Conservation (phyloP, 2,113 vertebrate species). For the Ciconia boyciana region DNA sequence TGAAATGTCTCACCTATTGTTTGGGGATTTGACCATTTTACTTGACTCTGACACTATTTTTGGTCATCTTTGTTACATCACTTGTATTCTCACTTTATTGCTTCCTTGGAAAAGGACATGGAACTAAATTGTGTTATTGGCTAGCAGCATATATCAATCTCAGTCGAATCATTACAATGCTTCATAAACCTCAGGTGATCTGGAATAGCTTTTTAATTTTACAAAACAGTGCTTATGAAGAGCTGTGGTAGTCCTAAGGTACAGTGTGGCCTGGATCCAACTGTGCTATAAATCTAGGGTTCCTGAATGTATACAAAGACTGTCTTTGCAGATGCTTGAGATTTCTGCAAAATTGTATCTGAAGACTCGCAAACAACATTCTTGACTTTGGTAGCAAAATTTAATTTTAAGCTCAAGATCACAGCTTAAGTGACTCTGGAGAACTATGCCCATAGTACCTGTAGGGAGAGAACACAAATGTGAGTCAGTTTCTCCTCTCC, state of each 20-base stretch:
- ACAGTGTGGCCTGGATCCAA: background rate
- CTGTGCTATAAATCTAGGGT: background rate
- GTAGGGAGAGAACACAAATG: background rate
- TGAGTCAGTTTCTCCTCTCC: background rate
- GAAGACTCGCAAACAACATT: background rate
- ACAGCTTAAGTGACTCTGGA: background rate
- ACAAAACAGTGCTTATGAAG: background rate
- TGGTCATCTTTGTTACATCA: background rate
- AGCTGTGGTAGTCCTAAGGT: background rate
- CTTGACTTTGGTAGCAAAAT: background rate
- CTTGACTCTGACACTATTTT: background rate
- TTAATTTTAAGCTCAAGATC: background rate
- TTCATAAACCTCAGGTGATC: background rate
- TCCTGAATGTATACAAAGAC: background rate
- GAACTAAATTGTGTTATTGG: background rate
- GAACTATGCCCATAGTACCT: background rate
- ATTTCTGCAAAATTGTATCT: background rate
- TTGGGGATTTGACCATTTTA: background rate
- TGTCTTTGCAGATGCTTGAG: background rate
- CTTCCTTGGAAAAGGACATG: background rate
- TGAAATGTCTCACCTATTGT: background rate
- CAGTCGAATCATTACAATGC: background rate
- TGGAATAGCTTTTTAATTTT: background rate
- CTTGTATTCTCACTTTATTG: background rate
- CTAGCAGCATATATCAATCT: background rate